Percentiles rank a stretch among this genome's conserved stretches.
phyloP scores from a whole-genome alignment of 1,140 invertebrate species.

The Drosophila nebulosa region DNA sequence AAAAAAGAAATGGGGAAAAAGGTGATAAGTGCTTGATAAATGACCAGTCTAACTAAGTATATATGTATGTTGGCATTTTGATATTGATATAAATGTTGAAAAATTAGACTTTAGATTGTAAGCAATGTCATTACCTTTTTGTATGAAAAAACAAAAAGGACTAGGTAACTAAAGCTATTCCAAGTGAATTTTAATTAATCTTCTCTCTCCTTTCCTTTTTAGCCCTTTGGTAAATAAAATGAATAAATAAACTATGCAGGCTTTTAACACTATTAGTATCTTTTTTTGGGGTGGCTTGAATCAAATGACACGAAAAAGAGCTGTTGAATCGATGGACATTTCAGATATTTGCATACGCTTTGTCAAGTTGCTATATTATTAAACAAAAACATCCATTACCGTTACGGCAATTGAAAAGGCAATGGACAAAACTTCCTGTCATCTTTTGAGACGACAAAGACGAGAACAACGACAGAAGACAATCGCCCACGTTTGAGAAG shows the following conservation, averaged over 20 bases:
- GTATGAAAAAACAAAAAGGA: too few species aligned
- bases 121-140: too few species aligned
- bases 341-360: neutral
- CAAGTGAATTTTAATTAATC: too few species aligned
- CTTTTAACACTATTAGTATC: too few species aligned
- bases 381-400: neutral
- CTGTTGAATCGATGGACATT: neutral
- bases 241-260: too few species aligned
- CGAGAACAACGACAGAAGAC: neutral
- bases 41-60: neutral
- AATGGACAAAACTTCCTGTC: constrained; percentile 1
- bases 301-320: too few species aligned
- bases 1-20: neutral
- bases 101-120: too few species aligned
- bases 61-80: neutral
- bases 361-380: constrained; percentile 8
- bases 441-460: neutral
- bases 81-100: neutral
- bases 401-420: constrained; percentile 7
- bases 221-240: too few species aligned
- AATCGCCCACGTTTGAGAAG: neutral
- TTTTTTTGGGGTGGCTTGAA: too few species aligned
- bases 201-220: too few species aligned
- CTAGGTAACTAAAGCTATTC: too few species aligned
- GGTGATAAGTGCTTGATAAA: neutral